These are phyloP conservation scores for Tetraodon nigroviridis DNA, from an alignment of 2,113 vertebrate species.

Conservation along the genomic window DNA sequence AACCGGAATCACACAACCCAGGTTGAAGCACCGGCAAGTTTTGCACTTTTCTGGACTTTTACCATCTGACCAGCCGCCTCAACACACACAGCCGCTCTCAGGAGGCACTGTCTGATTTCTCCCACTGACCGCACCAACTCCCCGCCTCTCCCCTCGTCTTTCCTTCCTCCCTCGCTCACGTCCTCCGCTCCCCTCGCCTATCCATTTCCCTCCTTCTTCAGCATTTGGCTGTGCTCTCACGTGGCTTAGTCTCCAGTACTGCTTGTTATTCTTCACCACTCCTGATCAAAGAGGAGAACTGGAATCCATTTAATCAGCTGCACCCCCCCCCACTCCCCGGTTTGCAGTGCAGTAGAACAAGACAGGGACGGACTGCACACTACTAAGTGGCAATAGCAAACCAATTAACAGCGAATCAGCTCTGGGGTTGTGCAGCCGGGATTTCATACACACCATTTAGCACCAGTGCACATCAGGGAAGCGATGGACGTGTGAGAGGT, in stretches of 20 bases:
- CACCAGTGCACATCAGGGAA: slow-evolving; percentile 33
- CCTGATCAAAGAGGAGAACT: slow-evolving; percentile 73
- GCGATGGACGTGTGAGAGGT: slow-evolving; percentile 13
- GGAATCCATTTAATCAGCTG: slow-evolving; percentile 75
- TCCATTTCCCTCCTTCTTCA: slow-evolving; percentile 30
- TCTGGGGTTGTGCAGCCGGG: slow-evolving; percentile 31
- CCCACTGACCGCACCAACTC: slow-evolving; percentile 11
- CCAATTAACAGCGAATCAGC: slow-evolving; percentile 50
- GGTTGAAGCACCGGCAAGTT: slow-evolving; percentile 29
- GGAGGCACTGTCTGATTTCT: slow-evolving; percentile 48
- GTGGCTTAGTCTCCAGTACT: slow-evolving; percentile 57
- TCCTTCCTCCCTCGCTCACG: slow-evolving; percentile 18
- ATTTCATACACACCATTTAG: slow-evolving; percentile 53
- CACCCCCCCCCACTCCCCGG: slow-evolving; percentile 26
- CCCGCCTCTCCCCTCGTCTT: slow-evolving; percentile 1
- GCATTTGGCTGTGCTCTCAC: slow-evolving; percentile 56
- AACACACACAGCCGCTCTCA: slow-evolving; percentile 25
- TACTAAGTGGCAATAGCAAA: slow-evolving; percentile 57
- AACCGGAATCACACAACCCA: not conserved
- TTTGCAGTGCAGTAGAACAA: slow-evolving; percentile 48
- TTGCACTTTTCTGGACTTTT: slow-evolving; percentile 29
- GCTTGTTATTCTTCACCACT: slow-evolving; percentile 72
- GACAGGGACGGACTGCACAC: slow-evolving; percentile 39
- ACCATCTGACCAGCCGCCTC: too few species aligned
- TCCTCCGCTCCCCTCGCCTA: not conserved